These are phyloP conservation scores for Phoenicopterus ruber DNA, from an alignment of 2,113 vertebrate genomes.

Conservation along the genomic window DNA sequence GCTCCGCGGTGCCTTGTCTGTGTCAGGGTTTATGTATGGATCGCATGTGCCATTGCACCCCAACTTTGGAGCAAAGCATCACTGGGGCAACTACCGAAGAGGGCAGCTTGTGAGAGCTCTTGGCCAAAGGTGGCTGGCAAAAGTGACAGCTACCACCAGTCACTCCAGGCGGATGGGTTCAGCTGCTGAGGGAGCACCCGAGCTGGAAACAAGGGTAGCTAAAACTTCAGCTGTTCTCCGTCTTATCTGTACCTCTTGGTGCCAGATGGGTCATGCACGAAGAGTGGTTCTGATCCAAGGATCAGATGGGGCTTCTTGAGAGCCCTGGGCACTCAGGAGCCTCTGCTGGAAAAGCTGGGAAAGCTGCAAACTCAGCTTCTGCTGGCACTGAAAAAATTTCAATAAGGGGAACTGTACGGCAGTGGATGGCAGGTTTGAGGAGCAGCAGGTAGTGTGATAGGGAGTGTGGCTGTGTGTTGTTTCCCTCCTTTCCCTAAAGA, in stretches of 20 bases:
- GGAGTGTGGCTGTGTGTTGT: neutral
- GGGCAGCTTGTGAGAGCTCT: neutral
- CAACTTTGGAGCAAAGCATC: neutral
- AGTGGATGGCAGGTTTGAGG: neutral
- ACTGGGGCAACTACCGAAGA: neutral
- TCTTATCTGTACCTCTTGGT: neutral
- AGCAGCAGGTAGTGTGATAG: neutral
- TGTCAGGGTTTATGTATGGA: neutral
- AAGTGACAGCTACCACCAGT: neutral
- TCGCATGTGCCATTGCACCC: neutral
- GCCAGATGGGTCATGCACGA: fast-evolving
- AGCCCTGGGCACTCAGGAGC: neutral
- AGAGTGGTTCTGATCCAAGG: neutral
- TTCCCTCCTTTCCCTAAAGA: neutral
- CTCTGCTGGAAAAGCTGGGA: neutral
- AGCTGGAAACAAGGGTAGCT: neutral
- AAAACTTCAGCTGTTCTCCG: neutral
- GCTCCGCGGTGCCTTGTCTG: neutral
- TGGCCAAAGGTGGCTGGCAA: neutral
- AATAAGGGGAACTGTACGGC: neutral
- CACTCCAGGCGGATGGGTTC: neutral
- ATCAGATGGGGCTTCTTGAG: neutral
- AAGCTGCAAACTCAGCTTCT: neutral
- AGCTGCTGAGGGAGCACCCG: neutral
- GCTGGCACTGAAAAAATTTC: neutral